phyloP scores from a whole-genome alignment of 2,797 vertebrate species.

The Onychomys arenicola region DNA sequence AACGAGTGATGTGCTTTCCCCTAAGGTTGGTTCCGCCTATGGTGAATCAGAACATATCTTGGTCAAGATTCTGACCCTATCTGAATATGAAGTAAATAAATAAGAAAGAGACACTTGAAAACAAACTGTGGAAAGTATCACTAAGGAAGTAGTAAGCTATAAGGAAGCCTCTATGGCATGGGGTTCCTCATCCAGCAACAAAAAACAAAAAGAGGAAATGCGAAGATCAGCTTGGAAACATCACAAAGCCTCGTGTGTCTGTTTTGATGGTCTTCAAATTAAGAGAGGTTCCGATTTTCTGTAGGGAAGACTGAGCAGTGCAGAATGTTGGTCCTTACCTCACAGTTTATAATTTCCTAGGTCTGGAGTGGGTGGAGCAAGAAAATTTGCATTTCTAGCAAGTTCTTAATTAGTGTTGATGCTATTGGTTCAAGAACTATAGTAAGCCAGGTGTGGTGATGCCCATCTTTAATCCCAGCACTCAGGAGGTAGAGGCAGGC shows the following conservation, averaged over 20 bases:
- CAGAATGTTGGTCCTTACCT: not conserved
- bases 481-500: not conserved
- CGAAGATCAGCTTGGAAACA: not conserved
- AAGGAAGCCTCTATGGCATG: not conserved
- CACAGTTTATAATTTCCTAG: not conserved
- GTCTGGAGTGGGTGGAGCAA: too few relatives aligned
- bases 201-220: not conserved
- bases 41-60: too few relatives aligned
- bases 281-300: not conserved
- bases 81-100: constrained; percentile 30
- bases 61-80: not conserved
- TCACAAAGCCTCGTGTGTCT: not conserved
- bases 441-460: not conserved
- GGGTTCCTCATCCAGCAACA: not conserved
- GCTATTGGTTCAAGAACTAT: not conserved
- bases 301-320: not conserved
- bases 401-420: not conserved
- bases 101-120: not conserved
- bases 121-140: not conserved
- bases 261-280: not conserved
- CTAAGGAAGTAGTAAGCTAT: not conserved
- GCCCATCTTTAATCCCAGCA: not conserved
- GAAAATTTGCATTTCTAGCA: not conserved
- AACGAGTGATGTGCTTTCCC: rapidly evolving
- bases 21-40: rapidly evolving